Conservation (phyloP, 2,113 vertebrate genomes). For the Guaruba guarouba region DNA sequence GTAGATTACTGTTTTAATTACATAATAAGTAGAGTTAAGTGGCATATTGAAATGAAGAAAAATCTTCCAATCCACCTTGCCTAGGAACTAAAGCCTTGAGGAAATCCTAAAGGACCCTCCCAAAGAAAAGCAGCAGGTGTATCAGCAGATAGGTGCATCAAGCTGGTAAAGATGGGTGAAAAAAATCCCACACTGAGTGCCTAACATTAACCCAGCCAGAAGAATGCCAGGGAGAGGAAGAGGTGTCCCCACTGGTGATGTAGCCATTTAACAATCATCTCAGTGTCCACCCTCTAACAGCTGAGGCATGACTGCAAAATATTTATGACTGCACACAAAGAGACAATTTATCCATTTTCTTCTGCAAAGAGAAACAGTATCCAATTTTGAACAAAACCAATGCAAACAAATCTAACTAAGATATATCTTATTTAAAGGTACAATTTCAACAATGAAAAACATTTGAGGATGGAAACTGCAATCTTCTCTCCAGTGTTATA, state of each 20-base stretch:
- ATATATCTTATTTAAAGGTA: neutral
- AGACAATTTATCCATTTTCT: neutral
- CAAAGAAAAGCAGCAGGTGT: neutral
- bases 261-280: neutral
- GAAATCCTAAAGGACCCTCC: neutral
- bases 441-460: neutral
- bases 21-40: neutral
- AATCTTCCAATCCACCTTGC: neutral
- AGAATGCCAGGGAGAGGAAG: neutral
- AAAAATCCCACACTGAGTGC: neutral
- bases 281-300: neutral
- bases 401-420: neutral
- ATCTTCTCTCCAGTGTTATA: neutral
- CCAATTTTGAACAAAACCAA: neutral
- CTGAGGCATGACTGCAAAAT: neutral
- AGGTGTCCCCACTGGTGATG: neutral
- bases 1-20: neutral
- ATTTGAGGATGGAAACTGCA: neutral
- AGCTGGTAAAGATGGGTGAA: neutral
- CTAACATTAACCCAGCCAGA: neutral
- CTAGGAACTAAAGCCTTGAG: neutral
- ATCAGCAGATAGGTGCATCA: accelerated
- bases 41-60: neutral
- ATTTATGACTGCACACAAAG: neutral
- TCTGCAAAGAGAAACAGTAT: neutral